phyloP scores from a whole-genome alignment of 2,113 vertebrate species.

The Casuarius casuarius region DNA sequence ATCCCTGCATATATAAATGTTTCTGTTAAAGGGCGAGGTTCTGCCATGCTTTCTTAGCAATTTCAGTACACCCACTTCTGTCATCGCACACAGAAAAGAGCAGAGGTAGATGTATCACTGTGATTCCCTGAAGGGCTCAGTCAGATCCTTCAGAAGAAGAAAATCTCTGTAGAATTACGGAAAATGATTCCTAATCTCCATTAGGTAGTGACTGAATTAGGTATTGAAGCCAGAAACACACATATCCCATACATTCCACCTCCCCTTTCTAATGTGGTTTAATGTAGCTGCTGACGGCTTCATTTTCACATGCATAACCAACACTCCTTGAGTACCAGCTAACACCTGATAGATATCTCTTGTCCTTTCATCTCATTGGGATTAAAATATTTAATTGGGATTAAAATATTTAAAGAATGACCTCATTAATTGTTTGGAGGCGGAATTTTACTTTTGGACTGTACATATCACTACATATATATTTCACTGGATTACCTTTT shows the following conservation, averaged over 20 bases:
- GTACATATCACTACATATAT: too few species aligned
- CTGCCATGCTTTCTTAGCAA: not conserved
- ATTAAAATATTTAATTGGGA: not conserved
- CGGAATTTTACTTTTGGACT: not conserved
- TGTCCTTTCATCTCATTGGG: not conserved
- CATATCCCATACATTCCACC: not conserved
- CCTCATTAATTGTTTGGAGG: not conserved
- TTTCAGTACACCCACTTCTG: not conserved
- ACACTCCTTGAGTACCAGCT: not conserved
- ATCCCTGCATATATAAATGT: not conserved
- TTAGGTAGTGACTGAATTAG: not conserved
- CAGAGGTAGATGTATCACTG: not conserved
- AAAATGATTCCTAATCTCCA: fast-evolving
- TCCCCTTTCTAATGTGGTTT: fast-evolving
- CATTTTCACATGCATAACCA: not conserved
- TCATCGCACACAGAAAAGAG: not conserved
- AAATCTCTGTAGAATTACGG: not conserved
- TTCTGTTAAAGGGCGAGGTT: not conserved
- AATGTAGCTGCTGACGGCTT: not conserved
- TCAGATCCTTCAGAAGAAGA: not conserved
- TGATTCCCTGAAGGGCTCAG: not conserved
- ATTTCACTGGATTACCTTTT: not conserved
- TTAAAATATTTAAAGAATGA: not conserved
- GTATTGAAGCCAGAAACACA: not conserved
- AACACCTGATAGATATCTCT: not conserved